Evolutionary conservation across 2,888 invertebrate genomes (phyloP).

Genomic region (Zootermopsis nevadensis): DNA sequence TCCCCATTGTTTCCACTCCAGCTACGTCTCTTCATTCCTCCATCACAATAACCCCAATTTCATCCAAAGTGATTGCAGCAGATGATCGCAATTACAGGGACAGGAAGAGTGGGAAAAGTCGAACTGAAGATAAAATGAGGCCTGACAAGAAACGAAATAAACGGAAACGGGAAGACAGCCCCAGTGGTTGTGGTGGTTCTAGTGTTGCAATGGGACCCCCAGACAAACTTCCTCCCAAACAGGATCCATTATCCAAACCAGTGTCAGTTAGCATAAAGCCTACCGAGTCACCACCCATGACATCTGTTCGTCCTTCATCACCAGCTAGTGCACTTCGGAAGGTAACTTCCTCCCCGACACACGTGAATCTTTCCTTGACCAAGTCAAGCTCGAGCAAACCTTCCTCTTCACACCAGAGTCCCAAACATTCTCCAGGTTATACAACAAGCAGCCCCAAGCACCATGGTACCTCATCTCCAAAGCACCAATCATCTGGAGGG

Average conservation of each 20-base stretch:
- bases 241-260: slow-evolving; percentile 77
- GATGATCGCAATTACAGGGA: slow-evolving; percentile 63
- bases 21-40: slow-evolving; percentile 79
- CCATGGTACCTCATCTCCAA: slow-evolving; percentile 83
- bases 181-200: slow-evolving; percentile 56
- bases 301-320: slow-evolving; percentile 66
- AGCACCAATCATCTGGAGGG: slow-evolving; percentile 75
- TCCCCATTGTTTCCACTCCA: slow-evolving; percentile 77
- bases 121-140: slow-evolving; percentile 63
- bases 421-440: slow-evolving; percentile 77
- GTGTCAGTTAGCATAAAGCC: slow-evolving; percentile 81
- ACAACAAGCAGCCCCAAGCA: slow-evolving; percentile 77
- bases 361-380: slow-evolving; percentile 55
- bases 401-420: slow-evolving; percentile 64
- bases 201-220: slow-evolving; percentile 78
- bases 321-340: slow-evolving; percentile 75
- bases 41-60: slow-evolving; percentile 87
- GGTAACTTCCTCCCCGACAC: slow-evolving; percentile 79
- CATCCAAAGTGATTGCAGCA: slow-evolving; percentile 60
- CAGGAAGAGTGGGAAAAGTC: slow-evolving; percentile 62
- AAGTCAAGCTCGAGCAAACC: slow-evolving; percentile 45
- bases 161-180: slow-evolving; percentile 79
- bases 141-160: slow-evolving; percentile 79
- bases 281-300: slow-evolving; percentile 69
- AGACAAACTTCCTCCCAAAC: slow-evolving; percentile 81